Base-by-base conservation (phyloP, 2,888 invertebrate genomes). In the Pteria penguin region DNA sequence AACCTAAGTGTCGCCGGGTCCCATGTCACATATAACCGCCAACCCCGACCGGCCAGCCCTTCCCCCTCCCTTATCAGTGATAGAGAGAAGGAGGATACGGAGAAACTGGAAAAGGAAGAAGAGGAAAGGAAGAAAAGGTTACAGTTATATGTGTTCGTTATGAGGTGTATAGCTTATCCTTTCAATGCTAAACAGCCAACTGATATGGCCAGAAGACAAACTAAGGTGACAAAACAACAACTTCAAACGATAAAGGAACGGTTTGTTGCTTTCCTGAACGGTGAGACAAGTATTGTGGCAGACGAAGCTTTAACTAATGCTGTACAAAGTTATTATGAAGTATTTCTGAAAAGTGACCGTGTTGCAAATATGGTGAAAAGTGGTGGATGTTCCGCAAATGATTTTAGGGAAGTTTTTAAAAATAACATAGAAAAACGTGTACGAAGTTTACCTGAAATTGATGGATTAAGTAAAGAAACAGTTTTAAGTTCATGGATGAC, bases 121-220 rank as follows among this genome's bases (percentile, higher is more conserved):
- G 98, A 98, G 91, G 98, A 98, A 89, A 95, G 98, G 81, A 98
- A 98, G 92, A 95, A 96, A 79, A 95, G 97, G 78, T 95, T 99
- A 76, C 99, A 99, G 92, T 93, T 99, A 55, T 99, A 99, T 93
- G 99, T 99, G 83, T 99, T 99, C 93, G 97, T 99, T 83, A 97
- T 98, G 83, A 94, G 99, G 91, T 98, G 98, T 93, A 95, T 98
- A 90, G 97, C 99, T 5, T 99, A 99, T 93, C 99, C 99, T 5
- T 99, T 99, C 94, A 99, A 99, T 93, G 98, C 98, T 14, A 99
- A 99, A 93, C 99, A 99, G 92, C 98, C 98, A 0, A 98, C 98
- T 5, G 99, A 99, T 92, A 97, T 99, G 98, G 97, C 97, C 1
- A 94, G 96, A 68, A 94, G 99, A 80, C 98, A 98, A 92, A 96